Evolutionary conservation across 2,888 invertebrate genomes (phyloP).

Genomic region (Physocephala rufipes): DNA sequence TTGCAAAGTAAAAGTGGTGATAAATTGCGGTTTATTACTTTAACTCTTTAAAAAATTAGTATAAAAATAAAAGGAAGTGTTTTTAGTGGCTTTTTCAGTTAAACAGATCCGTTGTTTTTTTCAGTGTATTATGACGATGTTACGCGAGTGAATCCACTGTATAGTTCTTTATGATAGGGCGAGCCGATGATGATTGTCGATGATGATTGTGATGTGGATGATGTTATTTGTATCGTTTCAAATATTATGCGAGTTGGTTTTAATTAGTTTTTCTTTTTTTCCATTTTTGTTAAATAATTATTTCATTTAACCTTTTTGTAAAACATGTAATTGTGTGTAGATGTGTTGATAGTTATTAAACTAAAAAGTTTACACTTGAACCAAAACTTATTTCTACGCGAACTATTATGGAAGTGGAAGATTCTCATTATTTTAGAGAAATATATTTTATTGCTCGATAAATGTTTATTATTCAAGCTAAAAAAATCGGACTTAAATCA

Average conservation of each 20-base stretch:
- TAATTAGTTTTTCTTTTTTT: too few relatives aligned
- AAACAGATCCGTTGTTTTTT: conserved; percentile 8
- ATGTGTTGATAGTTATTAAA: conserved; percentile 4
- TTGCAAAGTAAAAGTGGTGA: conserved; percentile 34
- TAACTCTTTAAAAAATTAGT: conserved; percentile 9
- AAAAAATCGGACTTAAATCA: too few relatives aligned
- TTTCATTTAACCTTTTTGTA: too few relatives aligned
- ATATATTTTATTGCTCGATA: too few relatives aligned
- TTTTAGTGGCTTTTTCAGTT: too few relatives aligned
- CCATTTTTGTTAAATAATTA: too few relatives aligned
- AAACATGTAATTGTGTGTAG: not conserved
- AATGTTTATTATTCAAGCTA: too few relatives aligned
- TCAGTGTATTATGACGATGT: conserved; percentile 11
- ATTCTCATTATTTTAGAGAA: too few relatives aligned
- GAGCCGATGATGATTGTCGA: not conserved
- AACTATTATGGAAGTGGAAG: not conserved
- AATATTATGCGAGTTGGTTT: not conserved
- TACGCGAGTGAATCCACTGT: not conserved
- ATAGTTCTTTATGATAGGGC: not conserved
- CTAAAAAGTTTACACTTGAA: not conserved
- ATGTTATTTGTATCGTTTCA: not conserved
- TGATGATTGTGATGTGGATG: not conserved
- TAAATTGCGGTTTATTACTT: not conserved
- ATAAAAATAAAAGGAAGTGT: not conserved
- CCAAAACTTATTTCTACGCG: too few relatives aligned